phyloP scores from a whole-genome alignment of 2,888 invertebrate species.

The Helleia helle region DNA sequence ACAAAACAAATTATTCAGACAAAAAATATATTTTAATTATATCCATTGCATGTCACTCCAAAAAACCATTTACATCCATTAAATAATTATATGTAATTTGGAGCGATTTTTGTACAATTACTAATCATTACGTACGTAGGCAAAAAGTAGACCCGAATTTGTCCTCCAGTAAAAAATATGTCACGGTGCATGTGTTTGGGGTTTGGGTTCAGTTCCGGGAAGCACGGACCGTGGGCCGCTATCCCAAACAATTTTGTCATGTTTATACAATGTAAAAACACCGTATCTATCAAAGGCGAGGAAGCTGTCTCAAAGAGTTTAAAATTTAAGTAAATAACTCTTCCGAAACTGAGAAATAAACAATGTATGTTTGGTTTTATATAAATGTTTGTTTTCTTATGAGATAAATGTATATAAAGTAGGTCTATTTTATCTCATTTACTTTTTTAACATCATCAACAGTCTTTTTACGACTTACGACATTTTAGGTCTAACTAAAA shows the following conservation, averaged over 20 bases:
- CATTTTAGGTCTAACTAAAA: too few species aligned
- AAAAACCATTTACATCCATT: neutral
- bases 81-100: conserved; percentile 7
- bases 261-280: neutral
- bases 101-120: neutral
- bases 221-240: neutral
- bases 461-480: too few species aligned
- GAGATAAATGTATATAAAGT: too few species aligned
- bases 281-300: neutral
- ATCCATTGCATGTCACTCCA: too few species aligned
- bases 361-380: too few species aligned
- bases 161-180: neutral
- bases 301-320: neutral
- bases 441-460: too few species aligned
- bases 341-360: too few species aligned
- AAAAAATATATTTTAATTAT: too few species aligned
- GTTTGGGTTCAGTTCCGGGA: conserved; percentile 2
- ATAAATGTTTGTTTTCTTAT: too few species aligned
- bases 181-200: neutral
- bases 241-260: neutral
- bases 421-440: too few species aligned
- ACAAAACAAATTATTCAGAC: too few species aligned
- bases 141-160: conserved; percentile 4
- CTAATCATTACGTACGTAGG: neutral
- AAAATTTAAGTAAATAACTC: neutral